A percentile compares a stretch with the other conserved stretches of the same genome.
Evolutionary conservation across 2,888 invertebrate species (phyloP).

Genomic region (Oscheius sp.): DNA sequence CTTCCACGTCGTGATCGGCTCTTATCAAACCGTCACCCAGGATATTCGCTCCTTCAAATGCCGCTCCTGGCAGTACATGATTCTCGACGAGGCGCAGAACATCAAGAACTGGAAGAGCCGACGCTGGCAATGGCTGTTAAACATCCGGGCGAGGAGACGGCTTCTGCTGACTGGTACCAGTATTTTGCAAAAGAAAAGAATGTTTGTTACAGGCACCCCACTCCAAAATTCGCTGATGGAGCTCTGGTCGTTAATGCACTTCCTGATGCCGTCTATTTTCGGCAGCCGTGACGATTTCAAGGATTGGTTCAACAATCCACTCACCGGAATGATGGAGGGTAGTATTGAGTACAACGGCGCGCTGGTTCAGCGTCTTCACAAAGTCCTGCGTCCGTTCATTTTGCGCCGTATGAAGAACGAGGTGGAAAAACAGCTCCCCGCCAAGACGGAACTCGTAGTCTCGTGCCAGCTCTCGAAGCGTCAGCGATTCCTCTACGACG

Average conservation of each 20-base stretch:
- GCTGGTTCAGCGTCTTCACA: constrained; percentile 88
- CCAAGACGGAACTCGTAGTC: constrained; percentile 93
- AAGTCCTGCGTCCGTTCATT: constrained; percentile 92
- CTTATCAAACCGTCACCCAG: constrained; percentile 86
- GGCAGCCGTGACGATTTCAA: constrained; percentile 93
- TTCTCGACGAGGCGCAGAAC: constrained; percentile 87
- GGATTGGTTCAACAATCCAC: constrained; percentile 96
- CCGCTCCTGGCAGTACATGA: constrained; percentile 97
- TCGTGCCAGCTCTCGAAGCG: constrained; percentile 93
- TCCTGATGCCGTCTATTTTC: constrained; percentile 96
- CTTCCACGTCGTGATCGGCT: constrained; percentile 81
- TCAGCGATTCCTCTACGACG: constrained; percentile 96
- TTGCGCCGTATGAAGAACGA: constrained; percentile 90
- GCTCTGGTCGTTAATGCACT: constrained; percentile 97
- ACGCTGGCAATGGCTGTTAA: constrained; percentile 94
- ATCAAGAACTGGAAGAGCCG: constrained; percentile 99
- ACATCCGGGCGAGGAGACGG: constrained; percentile 91
- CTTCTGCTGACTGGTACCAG: constrained; percentile 84
- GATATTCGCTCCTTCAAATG: constrained; percentile 96
- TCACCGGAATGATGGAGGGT: constrained; percentile 94
- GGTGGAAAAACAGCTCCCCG: constrained; percentile 96
- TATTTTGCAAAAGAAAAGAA: neutral
- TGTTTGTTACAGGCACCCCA: constrained; percentile 79
- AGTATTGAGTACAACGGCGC: constrained; percentile 90
- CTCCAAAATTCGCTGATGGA: constrained; percentile 96